Base-by-base conservation (phyloP, 2,797 vertebrate genomes). In the Chelon labrosus region DNA sequence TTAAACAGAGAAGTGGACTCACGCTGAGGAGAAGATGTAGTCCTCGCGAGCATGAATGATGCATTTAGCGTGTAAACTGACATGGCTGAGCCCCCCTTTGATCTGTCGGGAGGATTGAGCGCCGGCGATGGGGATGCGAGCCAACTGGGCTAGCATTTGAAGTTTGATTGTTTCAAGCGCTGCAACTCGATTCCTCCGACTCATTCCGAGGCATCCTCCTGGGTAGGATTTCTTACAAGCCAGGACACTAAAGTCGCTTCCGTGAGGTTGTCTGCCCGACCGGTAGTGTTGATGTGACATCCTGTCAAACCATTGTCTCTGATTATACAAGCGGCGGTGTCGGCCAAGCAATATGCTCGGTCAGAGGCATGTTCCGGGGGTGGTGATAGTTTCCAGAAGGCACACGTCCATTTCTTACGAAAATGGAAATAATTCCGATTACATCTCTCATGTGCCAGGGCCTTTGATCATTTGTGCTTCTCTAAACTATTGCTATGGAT, bases 281-380 rank as follows among this genome's bases (percentile, higher is more conserved):
- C 22, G 73, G 80, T 77, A 64, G 86, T 85, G 83, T 83, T 85
- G 82, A 79, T 85, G 58, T 90, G 82, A 84, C 81, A 80, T 60
- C 69, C 62, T 82, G 80, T 87, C 77, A 83, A 86, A 85, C 68
- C 53, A 39, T 70, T 82, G 78, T 69, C 55, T 65, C 59, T 82
- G 74, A 84, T 88, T 86, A 79, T 75, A 87, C 75, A 75, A 70
- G 44, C 16, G 27, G 37, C 16, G 17, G 67, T 50, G 50, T 81
- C 70, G 74, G 78, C 70, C 78, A 83, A 82, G 65, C 58, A 81
- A 57, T 16, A 61, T 62, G 52, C 14, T 44, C 22, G 6, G 37
- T 74, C 49, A 77, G 70, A 72, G 63, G 47, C 57, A 22, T 25
- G 63, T 59, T 86, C 72, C 70, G 65, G 39, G 65, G 73, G 35